Base-by-base conservation (phyloP, 1,140 invertebrate species). In the Hestina assimilis region DNA sequence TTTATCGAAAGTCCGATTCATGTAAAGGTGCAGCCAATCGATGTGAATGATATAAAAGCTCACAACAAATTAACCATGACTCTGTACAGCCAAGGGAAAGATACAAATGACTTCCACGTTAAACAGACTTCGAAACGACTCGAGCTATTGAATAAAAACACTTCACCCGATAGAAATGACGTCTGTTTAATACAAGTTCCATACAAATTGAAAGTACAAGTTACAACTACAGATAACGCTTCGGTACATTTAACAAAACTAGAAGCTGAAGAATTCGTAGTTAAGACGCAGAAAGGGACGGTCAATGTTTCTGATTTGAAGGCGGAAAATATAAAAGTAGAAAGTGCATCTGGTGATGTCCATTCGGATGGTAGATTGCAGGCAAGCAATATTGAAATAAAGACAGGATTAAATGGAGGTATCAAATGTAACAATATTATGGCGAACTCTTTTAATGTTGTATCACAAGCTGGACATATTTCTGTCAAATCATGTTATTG, bases 1-100 rank as follows among this genome's bases (percentile, higher is more conserved):
- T 89, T 88, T 46, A 80, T 89, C 14, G 87, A 89, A 46, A 89
- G 87, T 42, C 89, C 89, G 20, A 89, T 89, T 68, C 86, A 89
- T 67, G 87, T 89, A 9, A 87, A 84, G 46, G 75, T 89, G 12
- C 73, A 75, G 33, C 87, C 89, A 0, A 83, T 89, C 23, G 85
- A 89, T 57, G 80, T 87, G 0, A 80, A 84, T 26, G 75, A 87
- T 59, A 35, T 87, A 41, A 78, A 73, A 40, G 81, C 86, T 20
- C 84, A 89, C 19, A 80, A 89, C 56, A 87, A 82, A 52, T 52
- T 89, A 19, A 87, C 79, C 50, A 86, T 89, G 75, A 83, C 77
- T 45, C 50, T 89, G 17, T 89, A 87, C 43, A 87, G 85, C 66
- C 69, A 77, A 54, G 79, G 79, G 3, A 85, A 85, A 53, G 81